Base-by-base conservation (phyloP, 2,797 vertebrate species). In the Spinus olivaceus region DNA sequence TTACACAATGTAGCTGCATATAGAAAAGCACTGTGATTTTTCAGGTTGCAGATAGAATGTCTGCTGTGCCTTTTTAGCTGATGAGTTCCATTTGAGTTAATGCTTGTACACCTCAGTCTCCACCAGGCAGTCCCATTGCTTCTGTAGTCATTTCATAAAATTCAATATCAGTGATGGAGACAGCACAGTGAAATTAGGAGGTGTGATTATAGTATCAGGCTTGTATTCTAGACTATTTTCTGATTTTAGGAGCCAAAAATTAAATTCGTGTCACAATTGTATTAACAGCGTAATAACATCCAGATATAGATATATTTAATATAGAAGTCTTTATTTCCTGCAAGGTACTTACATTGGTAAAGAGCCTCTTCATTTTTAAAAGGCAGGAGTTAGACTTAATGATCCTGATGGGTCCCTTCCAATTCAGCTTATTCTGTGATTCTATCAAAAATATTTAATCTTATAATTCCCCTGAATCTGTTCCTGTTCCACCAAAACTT, bases 41-140 rank as follows among this genome's bases (percentile, higher is more conserved):
- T 85, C 27, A 37, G 17, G 22, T 57, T 74, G 73, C 73, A 71
- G 57, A 17, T 51, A 10, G 10, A 70, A 66, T 53, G 41, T 88
- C 28, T 90, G 20, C 51, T 10, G 51, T 95, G 87, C 64, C 41
- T 80, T 79, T 88, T 96, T 84, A 94, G 50, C 65, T 96, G 94
- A 92, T 4, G 28, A 96, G 79, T 96, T 96, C 59, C 12, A 6
- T 95, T 92, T 90, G 74, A 96, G 92, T 96, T 87, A 92, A 66
- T 96, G 93, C 81, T 80, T 92, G 82, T 78, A 49, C 39, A 94
- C 79, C 70, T 92, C 61, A 42, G 0, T 95, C 63, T 95, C 78
- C 60, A 93, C 70, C 73, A 95, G 60, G 90, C 92, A 95, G 88
- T 96, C 70, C 50, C 77, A 51, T 94, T 33, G 27, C 33, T 94